Conservation (phyloP, 2,888 invertebrate genomes). For the Hofmannophila pseudospretella region DNA sequence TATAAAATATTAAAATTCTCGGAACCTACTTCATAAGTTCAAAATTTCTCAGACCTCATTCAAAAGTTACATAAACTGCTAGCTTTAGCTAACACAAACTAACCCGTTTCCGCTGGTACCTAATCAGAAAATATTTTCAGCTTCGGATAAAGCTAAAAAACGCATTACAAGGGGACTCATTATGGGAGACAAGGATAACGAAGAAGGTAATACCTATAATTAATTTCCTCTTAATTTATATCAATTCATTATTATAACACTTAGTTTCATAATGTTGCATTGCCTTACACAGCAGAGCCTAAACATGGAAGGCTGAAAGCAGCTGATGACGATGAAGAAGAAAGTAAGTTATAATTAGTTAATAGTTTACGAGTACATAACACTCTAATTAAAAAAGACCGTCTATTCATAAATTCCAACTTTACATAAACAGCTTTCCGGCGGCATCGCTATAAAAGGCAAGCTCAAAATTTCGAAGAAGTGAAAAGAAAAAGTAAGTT, state of each 20-base stretch:
- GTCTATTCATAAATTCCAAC: too few relatives aligned
- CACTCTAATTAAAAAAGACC: too few relatives aligned
- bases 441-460: neutral
- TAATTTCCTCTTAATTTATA: neutral
- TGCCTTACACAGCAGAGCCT: neutral
- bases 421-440: neutral
- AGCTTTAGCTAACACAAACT: too few relatives aligned
- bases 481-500: neutral
- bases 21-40: too few relatives aligned
- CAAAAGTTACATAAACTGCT: too few relatives aligned
- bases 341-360: neutral
- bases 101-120: too few relatives aligned
- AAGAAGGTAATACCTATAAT: neutral
- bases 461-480: neutral
- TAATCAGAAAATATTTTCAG: too few relatives aligned
- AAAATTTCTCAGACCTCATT: too few relatives aligned
- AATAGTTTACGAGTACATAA: too few relatives aligned
- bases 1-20: too few relatives aligned
- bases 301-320: neutral
- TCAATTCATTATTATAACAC: too few relatives aligned
- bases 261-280: too few relatives aligned
- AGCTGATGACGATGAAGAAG: neutral
- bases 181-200: neutral
- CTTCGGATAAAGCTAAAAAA: neutral
- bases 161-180: neutral